phyloP scores from a whole-genome alignment of 2,113 vertebrate genomes.

The Zosterops pallidus region DNA sequence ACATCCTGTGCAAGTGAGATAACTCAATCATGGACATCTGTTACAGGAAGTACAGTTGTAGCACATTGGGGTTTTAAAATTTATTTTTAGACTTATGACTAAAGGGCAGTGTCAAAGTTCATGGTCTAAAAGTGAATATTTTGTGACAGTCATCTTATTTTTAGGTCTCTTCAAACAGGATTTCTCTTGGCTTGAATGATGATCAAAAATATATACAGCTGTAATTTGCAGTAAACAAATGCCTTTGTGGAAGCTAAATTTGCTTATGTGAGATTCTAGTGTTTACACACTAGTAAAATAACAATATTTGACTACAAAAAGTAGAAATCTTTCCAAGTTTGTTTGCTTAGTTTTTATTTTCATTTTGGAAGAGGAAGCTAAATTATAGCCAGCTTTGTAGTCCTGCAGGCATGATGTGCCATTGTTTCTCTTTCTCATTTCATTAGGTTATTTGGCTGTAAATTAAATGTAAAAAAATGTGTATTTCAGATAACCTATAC shows the following conservation, averaged over 20 bases:
- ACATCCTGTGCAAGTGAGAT: slow-evolving; percentile 41
- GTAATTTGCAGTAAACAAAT: not conserved
- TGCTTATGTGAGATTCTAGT: not conserved
- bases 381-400: not conserved
- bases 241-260: not conserved
- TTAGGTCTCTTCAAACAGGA: slow-evolving; percentile 3
- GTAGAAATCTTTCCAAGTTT: not conserved
- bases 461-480: not conserved
- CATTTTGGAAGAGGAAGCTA: not conserved
- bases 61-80: not conserved
- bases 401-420: not conserved
- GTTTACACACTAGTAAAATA: slow-evolving; percentile 10
- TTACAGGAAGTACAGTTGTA: slow-evolving; percentile 29
- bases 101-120: slow-evolving; percentile 1
- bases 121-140: not conserved
- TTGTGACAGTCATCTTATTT: not conserved
- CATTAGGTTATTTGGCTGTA: not conserved
- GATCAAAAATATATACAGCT: not conserved
- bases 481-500: not conserved
- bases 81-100: slow-evolving; percentile 45
- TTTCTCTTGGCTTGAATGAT: not conserved
- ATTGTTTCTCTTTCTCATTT: not conserved
- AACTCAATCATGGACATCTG: slow-evolving; percentile 7
- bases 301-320: not conserved
- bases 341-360: not conserved